Percentiles rank a stretch among this genome's conserved stretches.
Evolutionary conservation across 1,140 invertebrate species (phyloP).

Genomic region (Cydia pomonella): DNA sequence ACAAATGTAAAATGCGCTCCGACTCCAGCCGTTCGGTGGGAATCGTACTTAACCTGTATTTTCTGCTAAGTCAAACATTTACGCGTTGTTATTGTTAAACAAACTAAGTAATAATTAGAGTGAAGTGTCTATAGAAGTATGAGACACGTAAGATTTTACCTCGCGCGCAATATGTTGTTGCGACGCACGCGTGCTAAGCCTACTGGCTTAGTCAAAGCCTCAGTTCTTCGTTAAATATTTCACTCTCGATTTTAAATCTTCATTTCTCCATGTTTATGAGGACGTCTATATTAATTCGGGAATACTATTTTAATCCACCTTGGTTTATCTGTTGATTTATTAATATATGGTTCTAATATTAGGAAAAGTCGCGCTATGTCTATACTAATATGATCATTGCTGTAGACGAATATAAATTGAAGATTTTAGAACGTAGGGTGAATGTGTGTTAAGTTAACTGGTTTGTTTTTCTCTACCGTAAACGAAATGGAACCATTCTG

Average conservation of each 20-base stretch:
- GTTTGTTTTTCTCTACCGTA: constrained; percentile 6
- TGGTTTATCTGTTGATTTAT: constrained; percentile 20
- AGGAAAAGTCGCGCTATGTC: not conserved
- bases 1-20: too few species aligned
- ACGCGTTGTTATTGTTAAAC: too few species aligned
- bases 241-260: not conserved
- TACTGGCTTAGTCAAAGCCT: too few species aligned
- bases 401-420: not conserved
- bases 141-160: too few species aligned
- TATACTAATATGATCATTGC: not conserved
- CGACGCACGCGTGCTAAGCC: too few species aligned
- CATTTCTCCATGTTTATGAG: not conserved
- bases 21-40: too few species aligned
- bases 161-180: too few species aligned
- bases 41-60: too few species aligned
- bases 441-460: not conserved
- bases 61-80: too few species aligned
- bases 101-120: too few species aligned
- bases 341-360: not conserved
- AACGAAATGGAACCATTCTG: not conserved
- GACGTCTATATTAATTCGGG: not conserved
- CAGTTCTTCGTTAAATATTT: too few species aligned
- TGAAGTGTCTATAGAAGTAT: too few species aligned
- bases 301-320: not conserved
- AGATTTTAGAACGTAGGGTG: not conserved